A percentile compares a stretch with the other conserved stretches of the same genome.
Evolutionary conservation across 37 sponge, comb jelly and placozoan species (phyloP).

Genomic region (Chondrilla cf. caribensis): DNA sequence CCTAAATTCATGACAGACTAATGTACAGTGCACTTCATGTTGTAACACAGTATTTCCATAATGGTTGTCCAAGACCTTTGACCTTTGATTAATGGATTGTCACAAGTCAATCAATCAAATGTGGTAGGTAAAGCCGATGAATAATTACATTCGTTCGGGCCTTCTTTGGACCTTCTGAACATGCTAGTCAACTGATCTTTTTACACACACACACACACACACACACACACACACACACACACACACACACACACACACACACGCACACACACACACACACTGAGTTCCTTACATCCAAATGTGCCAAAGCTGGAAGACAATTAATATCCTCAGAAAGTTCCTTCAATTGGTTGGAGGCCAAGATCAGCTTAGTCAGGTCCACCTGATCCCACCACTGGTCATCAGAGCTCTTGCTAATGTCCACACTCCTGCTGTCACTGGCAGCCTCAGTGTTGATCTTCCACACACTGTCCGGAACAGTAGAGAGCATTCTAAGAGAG

Average conservation of each 20-base stretch:
- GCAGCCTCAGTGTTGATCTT: constrained; percentile 51
- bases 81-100: too few relatives aligned
- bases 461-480: constrained; percentile 68
- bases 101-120: too few relatives aligned
- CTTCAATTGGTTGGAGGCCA: constrained; percentile 60
- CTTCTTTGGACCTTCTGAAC: too few relatives aligned
- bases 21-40: too few relatives aligned
- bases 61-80: too few relatives aligned
- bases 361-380: constrained; percentile 67
- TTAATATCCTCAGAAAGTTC: constrained; percentile 72
- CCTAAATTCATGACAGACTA: too few relatives aligned
- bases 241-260: constrained; percentile 3
- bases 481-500: neutral
- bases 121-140: too few relatives aligned
- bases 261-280: neutral
- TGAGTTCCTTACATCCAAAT: constrained; percentile 58
- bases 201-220: too few relatives aligned
- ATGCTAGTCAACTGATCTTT: too few relatives aligned
- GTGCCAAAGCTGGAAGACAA: constrained; percentile 41
- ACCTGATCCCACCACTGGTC: constrained; percentile 87
- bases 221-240: constrained; percentile 5
- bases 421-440: neutral
- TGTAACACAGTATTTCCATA: too few relatives aligned
- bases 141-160: too few relatives aligned
- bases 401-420: neutral